These are phyloP conservation scores for Dryomyza anilis DNA, from an alignment of 2,888 invertebrate species.

Conservation along the genomic window DNA sequence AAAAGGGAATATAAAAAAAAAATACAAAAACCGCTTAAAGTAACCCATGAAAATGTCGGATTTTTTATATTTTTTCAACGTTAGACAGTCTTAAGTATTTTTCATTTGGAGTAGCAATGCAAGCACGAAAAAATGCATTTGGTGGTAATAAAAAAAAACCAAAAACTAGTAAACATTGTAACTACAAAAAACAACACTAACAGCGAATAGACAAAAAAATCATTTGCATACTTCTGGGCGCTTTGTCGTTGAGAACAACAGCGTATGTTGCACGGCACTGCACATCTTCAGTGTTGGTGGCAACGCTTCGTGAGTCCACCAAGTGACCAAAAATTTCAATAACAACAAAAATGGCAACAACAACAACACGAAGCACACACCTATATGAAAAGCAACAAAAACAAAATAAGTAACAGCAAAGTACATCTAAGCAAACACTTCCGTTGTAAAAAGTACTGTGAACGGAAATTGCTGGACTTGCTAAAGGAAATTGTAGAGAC, in stretches of 20 bases:
- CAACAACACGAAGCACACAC: not conserved
- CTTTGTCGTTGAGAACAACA: not conserved
- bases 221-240: not conserved
- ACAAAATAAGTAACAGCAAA: not conserved
- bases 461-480: not conserved
- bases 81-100: conserved; percentile 11
- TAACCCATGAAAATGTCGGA: not conserved
- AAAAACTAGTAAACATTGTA: not conserved
- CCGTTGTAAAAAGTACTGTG: not conserved
- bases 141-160: not conserved
- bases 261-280: not conserved
- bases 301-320: too few species aligned
- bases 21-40: not conserved
- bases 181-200: not conserved
- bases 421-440: not conserved
- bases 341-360: not conserved
- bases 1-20: not conserved
- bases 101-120: not conserved
- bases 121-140: not conserved
- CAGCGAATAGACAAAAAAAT: not conserved
- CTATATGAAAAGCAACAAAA: not conserved
- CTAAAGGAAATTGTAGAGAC: too few species aligned
- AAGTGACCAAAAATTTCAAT: not conserved
- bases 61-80: not conserved
- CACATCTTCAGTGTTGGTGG: not conserved